Percentiles rank a stretch among this genome's conserved stretches.
These are phyloP conservation scores for Platycercus adscitus DNA, from an alignment of 2,113 vertebrate species.

Conservation along the genomic window DNA sequence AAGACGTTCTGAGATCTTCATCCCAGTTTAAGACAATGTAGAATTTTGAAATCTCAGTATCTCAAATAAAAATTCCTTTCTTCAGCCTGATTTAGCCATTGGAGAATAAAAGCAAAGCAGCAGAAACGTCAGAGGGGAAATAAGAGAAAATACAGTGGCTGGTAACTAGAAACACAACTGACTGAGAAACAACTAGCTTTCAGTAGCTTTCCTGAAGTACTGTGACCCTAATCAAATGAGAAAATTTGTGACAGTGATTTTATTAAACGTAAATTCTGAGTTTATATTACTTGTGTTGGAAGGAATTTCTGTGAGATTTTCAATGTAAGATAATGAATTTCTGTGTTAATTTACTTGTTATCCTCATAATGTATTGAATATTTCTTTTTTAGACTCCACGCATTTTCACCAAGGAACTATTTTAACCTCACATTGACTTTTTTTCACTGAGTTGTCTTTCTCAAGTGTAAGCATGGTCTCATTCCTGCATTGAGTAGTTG, in stretches of 20 bases:
- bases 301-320: background rate
- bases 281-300: background rate
- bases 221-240: background rate
- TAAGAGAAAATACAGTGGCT: background rate
- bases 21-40: background rate
- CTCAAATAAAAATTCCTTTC: background rate
- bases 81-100: background rate
- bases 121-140: background rate
- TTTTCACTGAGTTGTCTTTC: background rate
- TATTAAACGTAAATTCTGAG: constrained; percentile 13
- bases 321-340: background rate
- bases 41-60: background rate
- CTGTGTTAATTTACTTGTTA: background rate
- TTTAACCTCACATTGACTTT: background rate
- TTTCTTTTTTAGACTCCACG: background rate
- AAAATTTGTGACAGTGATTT: background rate
- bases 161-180: background rate
- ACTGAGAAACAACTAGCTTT: background rate
- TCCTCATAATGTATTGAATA: background rate
- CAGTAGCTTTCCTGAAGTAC: background rate
- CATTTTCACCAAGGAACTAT: background rate
- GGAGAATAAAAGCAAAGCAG: background rate
- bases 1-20: background rate
- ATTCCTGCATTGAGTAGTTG: background rate
- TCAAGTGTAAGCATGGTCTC: background rate